phyloP scores from a whole-genome alignment of 2,113 vertebrate species.

The Catharus fuscescens region DNA sequence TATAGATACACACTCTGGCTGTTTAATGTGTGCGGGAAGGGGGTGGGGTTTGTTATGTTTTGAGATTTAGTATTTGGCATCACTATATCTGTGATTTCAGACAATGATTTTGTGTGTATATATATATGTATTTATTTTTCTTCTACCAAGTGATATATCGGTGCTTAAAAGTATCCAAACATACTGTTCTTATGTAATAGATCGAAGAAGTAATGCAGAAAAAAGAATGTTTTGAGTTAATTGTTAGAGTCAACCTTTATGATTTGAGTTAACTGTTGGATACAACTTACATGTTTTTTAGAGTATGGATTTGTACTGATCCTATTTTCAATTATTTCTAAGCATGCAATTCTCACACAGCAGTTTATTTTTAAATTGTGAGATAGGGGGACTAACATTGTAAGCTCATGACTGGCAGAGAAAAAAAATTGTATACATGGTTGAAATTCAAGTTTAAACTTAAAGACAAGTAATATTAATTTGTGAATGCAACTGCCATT shows the following conservation, averaged over 20 bases:
- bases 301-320: not conserved
- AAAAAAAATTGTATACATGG: not conserved
- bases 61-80: conserved; percentile 36
- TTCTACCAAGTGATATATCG: conserved; percentile 46
- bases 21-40: not conserved
- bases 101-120: conserved; percentile 26
- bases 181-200: conserved; percentile 56
- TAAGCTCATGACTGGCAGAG: not conserved
- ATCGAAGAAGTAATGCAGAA: conserved; percentile 56
- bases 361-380: not conserved
- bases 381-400: not conserved
- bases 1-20: not conserved
- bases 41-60: not conserved
- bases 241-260: conserved; percentile 23
- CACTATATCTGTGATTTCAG: conserved; percentile 48
- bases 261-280: conserved; percentile 60
- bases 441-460: conserved; percentile 23
- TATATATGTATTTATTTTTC: not conserved
- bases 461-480: not conserved
- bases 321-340: not conserved
- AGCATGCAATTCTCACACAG: not conserved
- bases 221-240: conserved; percentile 58
- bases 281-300: not conserved
- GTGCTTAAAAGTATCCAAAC: conserved; percentile 66
- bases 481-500: not conserved